Conservation (phyloP, 1,140 invertebrate genomes). For the Zaprionus nigranus region DNA sequence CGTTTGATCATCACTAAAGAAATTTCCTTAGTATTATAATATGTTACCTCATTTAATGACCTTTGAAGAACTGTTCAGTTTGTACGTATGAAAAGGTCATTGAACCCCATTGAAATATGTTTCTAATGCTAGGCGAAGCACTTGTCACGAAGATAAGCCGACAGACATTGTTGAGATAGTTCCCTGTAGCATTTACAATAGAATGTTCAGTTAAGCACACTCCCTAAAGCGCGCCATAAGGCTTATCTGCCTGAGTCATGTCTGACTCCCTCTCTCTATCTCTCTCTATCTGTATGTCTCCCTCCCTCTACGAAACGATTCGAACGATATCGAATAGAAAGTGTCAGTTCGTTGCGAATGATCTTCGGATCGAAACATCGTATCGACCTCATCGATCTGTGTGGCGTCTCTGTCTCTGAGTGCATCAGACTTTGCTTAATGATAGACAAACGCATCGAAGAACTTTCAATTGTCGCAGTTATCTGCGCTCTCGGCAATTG, state of each 20-base stretch:
- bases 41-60: not conserved
- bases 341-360: not conserved
- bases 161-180: slow-evolving; percentile 26
- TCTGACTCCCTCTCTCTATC: not conserved
- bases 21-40: not conserved
- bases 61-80: slow-evolving; percentile 11
- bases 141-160: slow-evolving; percentile 53
- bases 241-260: slow-evolving; percentile 26
- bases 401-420: slow-evolving; percentile 25
- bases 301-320: not conserved
- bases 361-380: not conserved
- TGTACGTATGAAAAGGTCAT: slow-evolving; percentile 36
- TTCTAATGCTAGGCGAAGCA: slow-evolving; percentile 35
- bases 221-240: slow-evolving; percentile 4
- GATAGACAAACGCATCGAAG: slow-evolving; percentile 22
- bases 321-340: not conserved
- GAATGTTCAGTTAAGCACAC: slow-evolving; percentile 21
- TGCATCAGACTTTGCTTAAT: slow-evolving; percentile 51
- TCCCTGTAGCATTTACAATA: slow-evolving; percentile 9
- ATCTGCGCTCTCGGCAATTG: slow-evolving; percentile 31
- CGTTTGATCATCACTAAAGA: not conserved
- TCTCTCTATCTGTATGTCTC: not conserved
- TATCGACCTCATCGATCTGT: slow-evolving; percentile 23
- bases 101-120: slow-evolving; percentile 40
- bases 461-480: slow-evolving; percentile 31